Percentiles rank a stretch among this genome's conserved stretches.
Conservation (phyloP, 2,113 vertebrate species). For the Callipepla squamata region DNA sequence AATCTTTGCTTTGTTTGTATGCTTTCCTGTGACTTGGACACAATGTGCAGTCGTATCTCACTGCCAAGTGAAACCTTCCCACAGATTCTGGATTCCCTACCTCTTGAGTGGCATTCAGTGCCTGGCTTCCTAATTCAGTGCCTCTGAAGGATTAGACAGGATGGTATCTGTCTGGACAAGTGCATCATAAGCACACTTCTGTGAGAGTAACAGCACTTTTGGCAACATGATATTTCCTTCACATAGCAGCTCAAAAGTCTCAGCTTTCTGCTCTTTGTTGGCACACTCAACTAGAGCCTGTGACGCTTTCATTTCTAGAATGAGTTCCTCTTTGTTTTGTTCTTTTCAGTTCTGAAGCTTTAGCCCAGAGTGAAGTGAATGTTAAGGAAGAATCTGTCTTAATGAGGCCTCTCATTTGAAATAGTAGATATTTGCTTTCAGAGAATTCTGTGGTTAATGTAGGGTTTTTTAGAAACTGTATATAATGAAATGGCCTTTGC, state of each 20-base stretch:
- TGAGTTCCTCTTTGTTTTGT: neutral
- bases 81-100: neutral
- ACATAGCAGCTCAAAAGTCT: neutral
- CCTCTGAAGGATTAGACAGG: neutral
- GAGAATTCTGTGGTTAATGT: neutral
- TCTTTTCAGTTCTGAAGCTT: neutral
- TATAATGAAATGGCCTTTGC: neutral
- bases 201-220: neutral
- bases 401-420: neutral
- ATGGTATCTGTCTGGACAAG: neutral
- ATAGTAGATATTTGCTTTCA: neutral
- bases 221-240: neutral
- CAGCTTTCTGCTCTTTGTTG: neutral
- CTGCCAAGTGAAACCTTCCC: neutral
- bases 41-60: accelerated
- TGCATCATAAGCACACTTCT: neutral
- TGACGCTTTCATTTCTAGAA: neutral
- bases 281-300: neutral
- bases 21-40: neutral
- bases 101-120: neutral
- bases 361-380: neutral
- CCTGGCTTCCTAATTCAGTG: neutral
- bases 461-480: neutral
- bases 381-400: neutral
- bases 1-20: neutral